Evolutionary conservation across 2,888 invertebrate species (phyloP).

Genomic region (Bhutanitis thaidina): DNA sequence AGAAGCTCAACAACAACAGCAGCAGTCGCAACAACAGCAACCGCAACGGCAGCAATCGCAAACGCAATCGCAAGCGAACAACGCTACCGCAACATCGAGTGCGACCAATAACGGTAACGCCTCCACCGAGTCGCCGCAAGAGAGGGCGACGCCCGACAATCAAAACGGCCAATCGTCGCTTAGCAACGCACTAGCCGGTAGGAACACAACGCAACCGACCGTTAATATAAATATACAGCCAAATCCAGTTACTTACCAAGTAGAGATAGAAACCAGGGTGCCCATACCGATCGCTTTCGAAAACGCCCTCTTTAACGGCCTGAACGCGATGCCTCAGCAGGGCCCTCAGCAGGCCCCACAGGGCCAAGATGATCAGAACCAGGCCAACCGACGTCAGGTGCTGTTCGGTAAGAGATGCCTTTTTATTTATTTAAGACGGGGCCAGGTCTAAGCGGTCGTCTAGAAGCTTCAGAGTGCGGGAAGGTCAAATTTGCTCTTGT

Average conservation of each 20-base stretch:
- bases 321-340: conserved; percentile 13
- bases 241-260: conserved; percentile 50
- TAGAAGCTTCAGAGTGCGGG: neutral
- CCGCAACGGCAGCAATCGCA: neutral
- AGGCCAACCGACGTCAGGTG: conserved; percentile 28
- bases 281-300: conserved; percentile 52
- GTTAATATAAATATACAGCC: conserved; percentile 31
- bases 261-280: conserved; percentile 57
- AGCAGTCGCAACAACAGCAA: neutral
- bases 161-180: neutral
- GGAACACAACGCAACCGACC: conserved; percentile 40
- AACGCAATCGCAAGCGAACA: neutral
- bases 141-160: neutral
- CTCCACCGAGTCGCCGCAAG: neutral
- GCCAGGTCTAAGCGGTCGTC: neutral
- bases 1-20: neutral
- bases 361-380: conserved; percentile 15
- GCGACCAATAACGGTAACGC: neutral
- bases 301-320: conserved; percentile 35
- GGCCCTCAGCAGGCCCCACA: neutral
- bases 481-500: neutral
- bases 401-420: neutral
- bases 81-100: neutral
- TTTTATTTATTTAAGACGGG: neutral
- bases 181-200: conserved; percentile 26